Percentiles rank a stretch among this genome's conserved stretches.
These are phyloP conservation scores for Mesembrinibis cayennensis DNA, from an alignment of 2,113 vertebrate species.

Conservation along the genomic window DNA sequence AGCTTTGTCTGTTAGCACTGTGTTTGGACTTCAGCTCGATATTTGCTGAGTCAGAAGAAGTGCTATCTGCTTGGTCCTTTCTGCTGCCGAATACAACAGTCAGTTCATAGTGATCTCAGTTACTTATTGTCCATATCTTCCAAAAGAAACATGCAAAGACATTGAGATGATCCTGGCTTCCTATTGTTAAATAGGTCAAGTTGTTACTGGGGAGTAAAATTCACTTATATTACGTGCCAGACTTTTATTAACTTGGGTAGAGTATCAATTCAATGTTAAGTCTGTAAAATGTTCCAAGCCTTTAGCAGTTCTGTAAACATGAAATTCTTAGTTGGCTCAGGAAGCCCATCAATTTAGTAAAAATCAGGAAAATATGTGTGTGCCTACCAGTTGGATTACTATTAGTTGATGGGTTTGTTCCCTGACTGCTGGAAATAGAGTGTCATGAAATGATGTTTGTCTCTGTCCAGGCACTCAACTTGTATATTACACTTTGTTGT, in stretches of 20 bases:
- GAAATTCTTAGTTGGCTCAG: background rate
- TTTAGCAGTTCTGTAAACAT: constrained; percentile 29
- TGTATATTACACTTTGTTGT: background rate
- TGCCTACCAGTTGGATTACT: background rate
- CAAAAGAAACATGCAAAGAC: background rate
- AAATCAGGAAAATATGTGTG: background rate
- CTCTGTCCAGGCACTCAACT: background rate
- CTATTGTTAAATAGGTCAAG: background rate
- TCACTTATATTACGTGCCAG: background rate
- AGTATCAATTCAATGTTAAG: background rate
- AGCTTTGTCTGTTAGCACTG: background rate
- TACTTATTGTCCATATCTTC: background rate
- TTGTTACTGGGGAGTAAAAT: background rate
- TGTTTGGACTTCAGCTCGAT: background rate
- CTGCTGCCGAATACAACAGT: background rate
- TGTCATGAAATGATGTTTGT: background rate
- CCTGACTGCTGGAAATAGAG: background rate
- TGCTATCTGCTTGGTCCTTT: background rate
- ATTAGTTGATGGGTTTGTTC: background rate
- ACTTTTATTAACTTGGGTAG: constrained; percentile 7
- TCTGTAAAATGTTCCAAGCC: background rate
- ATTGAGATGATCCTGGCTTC: background rate
- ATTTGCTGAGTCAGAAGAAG: background rate
- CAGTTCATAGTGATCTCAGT: background rate
- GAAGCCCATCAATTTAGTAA: constrained; percentile 15